Conservation (phyloP, 2,888 invertebrate species). For the Geotrupes spiniger region DNA sequence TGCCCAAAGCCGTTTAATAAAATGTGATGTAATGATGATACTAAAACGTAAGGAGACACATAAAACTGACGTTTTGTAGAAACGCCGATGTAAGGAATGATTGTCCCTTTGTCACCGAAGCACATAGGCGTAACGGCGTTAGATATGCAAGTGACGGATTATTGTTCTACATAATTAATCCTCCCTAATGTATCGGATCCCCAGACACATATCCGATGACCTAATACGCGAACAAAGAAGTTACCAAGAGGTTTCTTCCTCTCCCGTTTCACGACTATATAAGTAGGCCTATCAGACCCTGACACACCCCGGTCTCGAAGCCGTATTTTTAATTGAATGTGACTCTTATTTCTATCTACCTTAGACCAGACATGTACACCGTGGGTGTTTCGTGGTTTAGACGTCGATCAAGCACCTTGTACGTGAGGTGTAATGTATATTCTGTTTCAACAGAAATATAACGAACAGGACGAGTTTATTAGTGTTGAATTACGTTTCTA, state of each 20-base stretch:
- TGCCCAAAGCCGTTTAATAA: too few species aligned
- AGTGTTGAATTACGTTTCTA: conserved; percentile 9
- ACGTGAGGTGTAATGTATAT: not conserved
- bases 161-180: conserved; percentile 2
- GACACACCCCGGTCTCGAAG: conserved; percentile 4
- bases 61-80: too few species aligned
- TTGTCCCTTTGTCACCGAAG: too few species aligned
- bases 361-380: not conserved
- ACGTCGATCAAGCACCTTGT: not conserved
- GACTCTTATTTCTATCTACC: conserved; percentile 5
- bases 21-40: too few species aligned
- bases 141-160: too few species aligned
- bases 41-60: too few species aligned
- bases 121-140: too few species aligned
- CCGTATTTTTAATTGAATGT: conserved; percentile 3
- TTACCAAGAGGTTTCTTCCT: conserved; percentile 7
- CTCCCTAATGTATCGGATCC: conserved; percentile 2
- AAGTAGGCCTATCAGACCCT: not conserved
- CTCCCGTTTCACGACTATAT: conserved; percentile 3
- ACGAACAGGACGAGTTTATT: not conserved
- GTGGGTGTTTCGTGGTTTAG: conserved; percentile 2
- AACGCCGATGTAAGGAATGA: too few species aligned
- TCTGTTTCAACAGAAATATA: not conserved
- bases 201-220: conserved; percentile 4
- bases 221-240: conserved; percentile 3